Base-by-base conservation (phyloP, 2,113 vertebrate species). In the Muscicapa adusta region DNA sequence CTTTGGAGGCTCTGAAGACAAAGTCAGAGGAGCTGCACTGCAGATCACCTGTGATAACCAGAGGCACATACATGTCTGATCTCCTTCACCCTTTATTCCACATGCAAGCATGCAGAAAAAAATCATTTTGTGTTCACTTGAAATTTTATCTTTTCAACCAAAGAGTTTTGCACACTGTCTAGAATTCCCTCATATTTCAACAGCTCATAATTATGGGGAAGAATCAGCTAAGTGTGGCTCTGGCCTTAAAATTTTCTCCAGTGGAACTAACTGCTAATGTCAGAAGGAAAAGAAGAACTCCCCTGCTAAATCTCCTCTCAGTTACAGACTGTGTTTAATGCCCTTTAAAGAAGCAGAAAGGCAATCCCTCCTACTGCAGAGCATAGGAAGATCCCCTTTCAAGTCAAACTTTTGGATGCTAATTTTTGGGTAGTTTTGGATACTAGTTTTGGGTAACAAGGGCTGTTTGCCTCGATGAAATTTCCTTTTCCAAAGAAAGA, bases 101-200 rank as follows among this genome's bases (percentile, higher is more conserved):
- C 9, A 5, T 54, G 20, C 10, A 75, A 85, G 6, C 1, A 1
- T n/a, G 54, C 1, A 25, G 31, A 23, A 88, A 83, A 73, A 9
- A 15, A 10, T 18, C 1, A 15, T 31, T 65, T 85, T 75, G 2
- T 12, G 7, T 72, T 81, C 38, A 62, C 47, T 40, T 68, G 22
- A 43, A 65, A 60, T 65, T 76, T 56, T 72, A 15, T 8, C 26
- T 40, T 33, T 78, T 56, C 22, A 47, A 4, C 10, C 14, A 42
- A 60, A 22, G 61, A 6, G 9, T n/a, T 88, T 23, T 20, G 22
- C 2, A 8, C 1, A 3, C 5, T 8, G 1, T 9, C 13, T 60
- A n/a, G 26, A 89, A 89, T 38, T 33, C 15, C 12, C 8, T 38
- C 2, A 0, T 48, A 43, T 78, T 88, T 45, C 23, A 65, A n/a